Evolutionary conservation across 2,888 invertebrate species (phyloP), one percentile per base, ranked within the genome.

Genomic region (Acanthosoma haemorrhoidale): DNA sequence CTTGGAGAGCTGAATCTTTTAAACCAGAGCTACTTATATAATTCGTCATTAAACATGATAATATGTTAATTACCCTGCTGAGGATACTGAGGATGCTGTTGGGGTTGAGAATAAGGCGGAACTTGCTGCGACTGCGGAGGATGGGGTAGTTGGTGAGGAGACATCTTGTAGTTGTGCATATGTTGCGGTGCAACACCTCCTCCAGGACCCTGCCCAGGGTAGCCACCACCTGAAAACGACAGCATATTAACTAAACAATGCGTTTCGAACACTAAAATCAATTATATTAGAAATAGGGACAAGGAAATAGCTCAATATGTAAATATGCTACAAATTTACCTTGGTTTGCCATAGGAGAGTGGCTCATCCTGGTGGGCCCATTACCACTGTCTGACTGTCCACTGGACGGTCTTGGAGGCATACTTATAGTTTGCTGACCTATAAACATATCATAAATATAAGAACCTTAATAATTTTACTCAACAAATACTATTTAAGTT

Each of bases 371-470:
- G 77, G 84, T 83, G 77, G 86, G 85, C 78, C 85, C 85, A 80
- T 80, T 76, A 81, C 81, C 82, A 83, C 85, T 81, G 81, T 84
- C 88, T 80, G 83, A 87, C 84, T 86, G 89, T 79, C 87, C 87
- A 81, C 94, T 94, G 78, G 94, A 91, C 81, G 95, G 95, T 80
- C 95, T 89, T 80, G 93, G 92, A 81, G 95, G 94, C 90, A 95
- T 94, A 84, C 93, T 91, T 88, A 93, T 90, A 89, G 90, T 94
- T 88, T 92, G 92, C 81, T 89, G 91, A 80, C 90, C 91, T 91
- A 81, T 41, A 82, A 83, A 25, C 25, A 51, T 2, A 25, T n/a
- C n/a, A n/a, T n/a, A n/a, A n/a, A n/a, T n/a, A n/a, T n/a, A n/a
- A n/a, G n/a, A n/a, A n/a, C n/a, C n/a, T n/a, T n/a, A n/a, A n/a